phyloP scores from a whole-genome alignment of 2,113 vertebrate species.

The Lagopus muta region DNA sequence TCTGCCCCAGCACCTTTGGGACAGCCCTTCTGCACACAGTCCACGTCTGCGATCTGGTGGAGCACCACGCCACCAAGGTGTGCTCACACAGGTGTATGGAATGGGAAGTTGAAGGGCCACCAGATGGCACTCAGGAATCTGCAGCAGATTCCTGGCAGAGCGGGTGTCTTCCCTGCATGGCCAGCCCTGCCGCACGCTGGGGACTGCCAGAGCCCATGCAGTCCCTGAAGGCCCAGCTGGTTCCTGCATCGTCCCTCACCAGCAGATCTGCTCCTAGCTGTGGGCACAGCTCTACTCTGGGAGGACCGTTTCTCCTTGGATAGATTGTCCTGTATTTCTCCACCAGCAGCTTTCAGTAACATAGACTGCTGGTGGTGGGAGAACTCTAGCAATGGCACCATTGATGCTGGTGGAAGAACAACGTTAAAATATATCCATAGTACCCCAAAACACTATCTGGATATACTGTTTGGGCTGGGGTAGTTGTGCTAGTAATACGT shows the following conservation, averaged over 20 bases:
- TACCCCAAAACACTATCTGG: background rate
- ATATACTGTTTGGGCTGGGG: background rate
- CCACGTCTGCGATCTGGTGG: background rate
- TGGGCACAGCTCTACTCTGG: background rate
- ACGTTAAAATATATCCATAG: background rate
- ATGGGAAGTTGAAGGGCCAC: background rate
- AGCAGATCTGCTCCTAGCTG: background rate
- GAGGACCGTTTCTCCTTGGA: background rate
- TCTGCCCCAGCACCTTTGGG: background rate
- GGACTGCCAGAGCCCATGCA: background rate
- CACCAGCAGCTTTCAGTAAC: background rate
- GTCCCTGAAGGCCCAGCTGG: background rate
- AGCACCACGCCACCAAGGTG: fast-evolving
- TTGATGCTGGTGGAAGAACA: background rate
- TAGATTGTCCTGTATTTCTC: background rate
- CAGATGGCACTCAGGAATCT: background rate
- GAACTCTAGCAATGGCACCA: background rate
- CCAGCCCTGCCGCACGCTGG: background rate
- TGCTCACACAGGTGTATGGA: background rate
- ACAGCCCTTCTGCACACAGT: background rate
- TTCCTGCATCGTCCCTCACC: background rate
- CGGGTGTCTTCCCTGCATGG: background rate
- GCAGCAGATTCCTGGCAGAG: background rate
- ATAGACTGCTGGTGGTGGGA: background rate
- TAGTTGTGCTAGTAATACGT: background rate